Base-by-base conservation (phyloP, 2,113 vertebrate genomes). In the Dunckerocampus dactyliophorus region DNA sequence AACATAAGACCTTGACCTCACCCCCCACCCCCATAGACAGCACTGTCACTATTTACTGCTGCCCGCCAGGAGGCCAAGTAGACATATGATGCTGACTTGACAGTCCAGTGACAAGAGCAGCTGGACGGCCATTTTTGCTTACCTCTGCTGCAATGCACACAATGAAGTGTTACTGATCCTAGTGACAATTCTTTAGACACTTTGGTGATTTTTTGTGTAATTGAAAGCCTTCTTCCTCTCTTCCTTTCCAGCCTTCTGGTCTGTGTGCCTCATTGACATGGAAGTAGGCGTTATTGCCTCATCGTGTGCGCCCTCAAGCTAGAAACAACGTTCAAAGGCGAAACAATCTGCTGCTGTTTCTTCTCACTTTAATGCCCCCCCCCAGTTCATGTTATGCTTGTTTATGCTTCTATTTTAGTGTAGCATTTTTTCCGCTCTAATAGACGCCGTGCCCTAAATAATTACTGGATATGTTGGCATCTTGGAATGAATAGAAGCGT, bases 231-330 rank as follows among this genome's bases (percentile, higher is more conserved):
- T 19, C 3, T 39, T 59, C n/a, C 37, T 31, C 19, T 20, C 10
- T 39, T 59, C 8, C 14, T 49, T 61, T 47, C 43, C 45, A 49
- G 55, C 31, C 24, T 2, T 5, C 24, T 28, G 24, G 2, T 28
- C 2, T 28, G 24, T 20, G 63, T 56, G 8, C 50, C 48, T 64
- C 59, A 49, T 68, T 82, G 72, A 71, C 59, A 52, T 61, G 21
- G 52, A 64, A 77, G n/a, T 63, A 53, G 47, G 20, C 56, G 50
- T 13, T 69, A 51, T 84, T 83, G 76, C 75, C 73, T 84, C 71
- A 77, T 76, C 63, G 47, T 8, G 47, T 13, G 11, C 28, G 59
- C 61, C 79, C 67, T 52, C 20, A 61, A 78, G 72, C 69, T 69
- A 24, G 49, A 78, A 47, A 47, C 57, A 39, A 39, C 9, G 37